A percentile compares a stretch with the other conserved stretches of the same genome.
Evolutionary conservation across 2,888 invertebrate genomes (phyloP).

Genomic region (Tetragonula carbonaria): DNA sequence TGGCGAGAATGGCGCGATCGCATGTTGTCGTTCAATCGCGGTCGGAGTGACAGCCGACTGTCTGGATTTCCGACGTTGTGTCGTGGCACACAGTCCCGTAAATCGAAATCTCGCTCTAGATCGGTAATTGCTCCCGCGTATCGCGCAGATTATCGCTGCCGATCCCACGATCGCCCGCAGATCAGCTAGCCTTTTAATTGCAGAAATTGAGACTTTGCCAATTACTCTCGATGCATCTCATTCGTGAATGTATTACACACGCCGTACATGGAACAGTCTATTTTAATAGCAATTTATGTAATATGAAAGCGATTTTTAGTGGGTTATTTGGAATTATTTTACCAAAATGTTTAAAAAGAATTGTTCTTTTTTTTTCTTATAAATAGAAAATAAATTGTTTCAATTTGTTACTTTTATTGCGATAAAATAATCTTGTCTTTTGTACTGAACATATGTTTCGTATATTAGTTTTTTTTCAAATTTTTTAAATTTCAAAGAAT

Average conservation of each 20-base stretch:
- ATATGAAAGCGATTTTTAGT: not conserved
- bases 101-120: slow-evolving; percentile 15
- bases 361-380: too few relatives aligned
- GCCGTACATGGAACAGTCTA: not conserved
- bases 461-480: too few relatives aligned
- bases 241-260: not conserved
- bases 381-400: too few relatives aligned
- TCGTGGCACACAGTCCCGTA: not conserved
- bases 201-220: slow-evolving; percentile 34
- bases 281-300: not conserved
- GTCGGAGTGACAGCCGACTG: not conserved
- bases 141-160: slow-evolving; percentile 23
- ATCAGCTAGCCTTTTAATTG: slow-evolving; percentile 52
- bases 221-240: not conserved
- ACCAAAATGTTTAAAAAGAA: not conserved
- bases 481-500: too few relatives aligned
- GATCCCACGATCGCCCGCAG: slow-evolving; percentile 50
- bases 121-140: slow-evolving; percentile 29
- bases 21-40: slow-evolving; percentile 17
- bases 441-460: too few relatives aligned
- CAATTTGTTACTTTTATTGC: too few relatives aligned
- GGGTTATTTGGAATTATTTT: not conserved
- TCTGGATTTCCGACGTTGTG: slow-evolving; percentile 7
- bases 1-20: slow-evolving; percentile 14
- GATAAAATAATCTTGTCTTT: too few relatives aligned